These are phyloP conservation scores for Campoletis sonorensis DNA, from an alignment of 1,140 invertebrate species.

Conservation along the genomic window DNA sequence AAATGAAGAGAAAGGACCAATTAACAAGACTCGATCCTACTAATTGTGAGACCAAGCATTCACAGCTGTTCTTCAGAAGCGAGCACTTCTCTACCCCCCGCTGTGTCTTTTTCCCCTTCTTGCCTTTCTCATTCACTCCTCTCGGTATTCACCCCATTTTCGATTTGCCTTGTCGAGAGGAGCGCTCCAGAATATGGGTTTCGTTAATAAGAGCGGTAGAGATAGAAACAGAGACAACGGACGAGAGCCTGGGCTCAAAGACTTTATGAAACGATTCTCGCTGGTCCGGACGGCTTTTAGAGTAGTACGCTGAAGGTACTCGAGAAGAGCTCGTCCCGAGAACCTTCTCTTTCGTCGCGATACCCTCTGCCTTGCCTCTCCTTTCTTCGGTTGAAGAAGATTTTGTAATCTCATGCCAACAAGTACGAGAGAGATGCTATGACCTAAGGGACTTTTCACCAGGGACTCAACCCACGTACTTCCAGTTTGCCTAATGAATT, in stretches of 20 bases:
- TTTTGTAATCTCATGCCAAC: conserved; percentile 41
- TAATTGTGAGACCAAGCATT: conserved; percentile 32
- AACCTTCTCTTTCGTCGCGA: conserved; percentile 21
- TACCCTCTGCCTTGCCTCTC: not conserved
- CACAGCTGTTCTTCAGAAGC: conserved; percentile 42
- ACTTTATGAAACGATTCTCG: conserved; percentile 36
- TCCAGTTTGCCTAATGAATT: conserved; percentile 41
- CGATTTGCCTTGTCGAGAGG: conserved; percentile 24
- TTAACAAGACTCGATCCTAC: conserved; percentile 58
- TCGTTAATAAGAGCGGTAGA: conserved; percentile 10
- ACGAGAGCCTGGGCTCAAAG: conserved; percentile 1
- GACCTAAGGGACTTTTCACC: conserved; percentile 1
- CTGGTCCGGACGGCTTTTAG: conserved; percentile 30
- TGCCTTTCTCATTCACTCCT: conserved; percentile 33
- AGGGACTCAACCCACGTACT: conserved; percentile 18
- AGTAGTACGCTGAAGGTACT: conserved; percentile 31
- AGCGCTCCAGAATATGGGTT: not conserved
- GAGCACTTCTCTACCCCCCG: not conserved
- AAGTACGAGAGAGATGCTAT: not conserved
- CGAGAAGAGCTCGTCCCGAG: conserved; percentile 25
- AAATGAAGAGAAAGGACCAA: conserved; percentile 61
- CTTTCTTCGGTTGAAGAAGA: conserved; percentile 24
- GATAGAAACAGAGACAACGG: conserved; percentile 9
- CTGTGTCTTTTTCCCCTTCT: not conserved
- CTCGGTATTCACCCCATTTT: conserved; percentile 11